Evolutionary conservation across 2,113 vertebrate genomes (phyloP).

Genomic region (Corythornis cristatus): DNA sequence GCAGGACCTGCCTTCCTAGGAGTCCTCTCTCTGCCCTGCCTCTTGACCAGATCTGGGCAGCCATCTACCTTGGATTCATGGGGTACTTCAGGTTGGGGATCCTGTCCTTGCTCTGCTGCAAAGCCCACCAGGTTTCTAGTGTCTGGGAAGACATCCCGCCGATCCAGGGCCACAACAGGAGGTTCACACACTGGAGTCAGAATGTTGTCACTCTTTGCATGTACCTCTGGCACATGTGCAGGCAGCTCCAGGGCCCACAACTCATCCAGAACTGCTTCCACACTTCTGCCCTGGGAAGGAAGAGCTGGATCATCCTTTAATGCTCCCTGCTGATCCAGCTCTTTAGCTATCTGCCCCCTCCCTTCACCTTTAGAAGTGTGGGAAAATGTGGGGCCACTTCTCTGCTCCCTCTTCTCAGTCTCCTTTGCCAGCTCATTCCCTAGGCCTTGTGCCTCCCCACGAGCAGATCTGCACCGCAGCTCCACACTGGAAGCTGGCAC

Average conservation of each 20-base stretch:
- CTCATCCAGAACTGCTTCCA: constrained; percentile 6
- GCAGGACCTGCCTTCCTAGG: background rate
- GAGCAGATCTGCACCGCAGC: constrained; percentile 52
- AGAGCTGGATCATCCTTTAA: background rate
- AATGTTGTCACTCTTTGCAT: background rate
- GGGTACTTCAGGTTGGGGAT: background rate
- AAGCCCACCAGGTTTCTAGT: constrained; percentile 40
- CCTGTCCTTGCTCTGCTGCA: background rate
- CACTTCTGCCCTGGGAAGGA: background rate
- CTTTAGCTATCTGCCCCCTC: background rate
- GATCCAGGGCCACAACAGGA: constrained; percentile 72
- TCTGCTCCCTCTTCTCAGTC: constrained; percentile 43
- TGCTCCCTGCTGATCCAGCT: background rate
- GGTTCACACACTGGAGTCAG: constrained; percentile 47
- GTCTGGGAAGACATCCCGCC: constrained; percentile 77
- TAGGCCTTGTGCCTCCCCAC: constrained; percentile 25
- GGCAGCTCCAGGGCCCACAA: constrained; percentile 1
- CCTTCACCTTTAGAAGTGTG: constrained; percentile 26
- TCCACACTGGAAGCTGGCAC: constrained; percentile 52
- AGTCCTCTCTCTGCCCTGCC: constrained; percentile 65
- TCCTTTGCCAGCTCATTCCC: background rate
- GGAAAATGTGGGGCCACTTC: constrained; percentile 20
- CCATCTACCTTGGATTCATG: background rate
- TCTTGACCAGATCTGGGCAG: constrained; percentile 18
- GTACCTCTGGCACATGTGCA: background rate